A percentile compares a stretch with the other conserved stretches of the same genome.
These are phyloP conservation scores for Mus pahari DNA, from an alignment of 2,113 vertebrate genomes.

Conservation along the genomic window DNA sequence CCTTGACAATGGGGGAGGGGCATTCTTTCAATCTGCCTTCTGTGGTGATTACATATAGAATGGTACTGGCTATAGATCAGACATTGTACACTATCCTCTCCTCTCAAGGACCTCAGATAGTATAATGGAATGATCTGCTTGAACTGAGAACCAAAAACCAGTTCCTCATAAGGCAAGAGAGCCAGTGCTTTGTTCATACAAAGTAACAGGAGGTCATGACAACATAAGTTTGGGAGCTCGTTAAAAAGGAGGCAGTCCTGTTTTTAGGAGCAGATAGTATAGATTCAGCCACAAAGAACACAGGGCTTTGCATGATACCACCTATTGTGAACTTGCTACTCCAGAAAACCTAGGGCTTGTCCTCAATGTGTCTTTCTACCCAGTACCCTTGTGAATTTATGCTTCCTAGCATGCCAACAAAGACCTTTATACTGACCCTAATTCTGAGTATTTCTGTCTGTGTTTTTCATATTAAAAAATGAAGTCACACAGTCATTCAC, in stretches of 20 bases:
- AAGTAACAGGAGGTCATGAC: not conserved
- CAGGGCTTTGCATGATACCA: not conserved
- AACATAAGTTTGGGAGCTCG: not conserved
- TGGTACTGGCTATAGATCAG: not conserved
- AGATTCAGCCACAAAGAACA: not conserved
- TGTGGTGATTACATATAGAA: not conserved
- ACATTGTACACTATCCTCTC: not conserved
- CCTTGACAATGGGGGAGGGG: slow-evolving; percentile 39
- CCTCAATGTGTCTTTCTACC: not conserved
- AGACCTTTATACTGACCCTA: not conserved
- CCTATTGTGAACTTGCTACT: slow-evolving; percentile 23
- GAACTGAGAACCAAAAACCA: slow-evolving; percentile 18
- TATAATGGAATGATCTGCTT: slow-evolving; percentile 16
- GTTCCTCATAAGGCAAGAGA: slow-evolving; percentile 25
- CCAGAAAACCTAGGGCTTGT: slow-evolving; percentile 28
- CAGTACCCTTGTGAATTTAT: not conserved
- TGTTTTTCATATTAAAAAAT: slow-evolving; percentile 27
- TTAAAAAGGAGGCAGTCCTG: not conserved
- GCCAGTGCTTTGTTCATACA: slow-evolving; percentile 3
- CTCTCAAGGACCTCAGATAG: not conserved
- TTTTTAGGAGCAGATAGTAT: not conserved
- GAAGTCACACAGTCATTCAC: slow-evolving; percentile 50
- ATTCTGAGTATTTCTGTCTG: slow-evolving; percentile 27
- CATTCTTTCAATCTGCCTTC: not conserved
- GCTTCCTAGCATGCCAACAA: not conserved